Base-by-base conservation (phyloP, 2,888 invertebrate genomes). In the Buathra laborator region DNA sequence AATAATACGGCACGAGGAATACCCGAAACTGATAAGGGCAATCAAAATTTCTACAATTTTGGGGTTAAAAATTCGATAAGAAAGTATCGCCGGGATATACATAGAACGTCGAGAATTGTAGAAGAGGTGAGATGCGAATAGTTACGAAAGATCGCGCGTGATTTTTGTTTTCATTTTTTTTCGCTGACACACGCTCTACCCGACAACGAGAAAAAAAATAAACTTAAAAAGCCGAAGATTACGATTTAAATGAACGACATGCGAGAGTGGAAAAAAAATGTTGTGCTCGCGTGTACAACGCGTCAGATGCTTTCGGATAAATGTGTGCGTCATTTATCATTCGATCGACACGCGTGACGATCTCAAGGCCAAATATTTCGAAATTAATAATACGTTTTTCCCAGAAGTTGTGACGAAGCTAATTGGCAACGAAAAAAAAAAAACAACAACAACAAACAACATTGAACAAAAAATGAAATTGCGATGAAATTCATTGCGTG, bases 111-210 rank as follows among this genome's bases (percentile, higher is more conserved):
- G 14, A 24, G 12, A 59, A 59, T 59, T 24, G 3, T 5, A 24
- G 10, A 24, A 59, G 24, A 0, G 29, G 29, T 37, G 59, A 59
- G 59, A 53, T 44, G 53, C n/a, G 12, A 29, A 19, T 12, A 29
- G 14, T 76, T 29, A 29, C 44, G 67, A 56, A 67, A 67, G 29
- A 77, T n/a, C 19, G 53, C 37, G 32, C 32, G 12, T 6, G 48
- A 48, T 37, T 48, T 48, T 12, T 48, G 48, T 48, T 48, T 37
- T 16, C 7, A 43, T 44, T 76, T 76, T 76, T 32, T 66, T 76
- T 37, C 24, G 24, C 66, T 51, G 51, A 53, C 19, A 16, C 43
- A 4, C 9, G 7, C 16, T 66, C 32, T n/a, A 53, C 14, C 14
- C 24, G 7, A 14, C 7, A 53, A 16, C 3, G 24, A 51, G 7